phyloP scores from a whole-genome alignment of 2,888 invertebrate species.

The Paralinhomoeus sp. region DNA sequence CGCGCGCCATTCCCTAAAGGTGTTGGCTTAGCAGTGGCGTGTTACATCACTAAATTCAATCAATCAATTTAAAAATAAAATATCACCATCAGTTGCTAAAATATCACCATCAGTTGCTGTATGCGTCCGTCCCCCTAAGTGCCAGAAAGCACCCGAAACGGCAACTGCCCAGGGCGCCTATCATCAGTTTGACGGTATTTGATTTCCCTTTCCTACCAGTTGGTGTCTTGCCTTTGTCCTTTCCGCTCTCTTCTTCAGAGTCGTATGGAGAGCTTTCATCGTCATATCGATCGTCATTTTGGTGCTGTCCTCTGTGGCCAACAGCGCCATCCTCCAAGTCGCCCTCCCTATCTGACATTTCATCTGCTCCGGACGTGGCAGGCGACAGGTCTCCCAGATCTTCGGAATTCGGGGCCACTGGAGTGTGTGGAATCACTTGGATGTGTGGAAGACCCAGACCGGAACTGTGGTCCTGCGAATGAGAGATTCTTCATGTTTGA shows the following conservation, averaged over 20 bases:
- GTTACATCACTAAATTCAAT: too few species aligned
- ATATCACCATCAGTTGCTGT: too few species aligned
- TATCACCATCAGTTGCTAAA: too few species aligned
- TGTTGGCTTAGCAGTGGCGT: too few species aligned
- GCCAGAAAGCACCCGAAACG: too few species aligned
- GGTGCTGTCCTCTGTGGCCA: background rate
- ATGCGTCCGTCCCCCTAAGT: too few species aligned
- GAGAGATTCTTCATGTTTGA: too few species aligned
- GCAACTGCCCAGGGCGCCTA: too few species aligned
- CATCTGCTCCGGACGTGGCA: constrained; percentile 22
- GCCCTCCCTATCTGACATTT: constrained; percentile 16
- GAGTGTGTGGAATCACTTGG: constrained; percentile 23
- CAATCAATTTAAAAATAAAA: too few species aligned
- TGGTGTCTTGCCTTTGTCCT: background rate
- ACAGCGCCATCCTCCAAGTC: constrained; percentile 3
- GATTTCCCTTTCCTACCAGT: too few species aligned
- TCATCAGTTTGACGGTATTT: too few species aligned
- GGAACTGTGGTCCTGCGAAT: background rate
- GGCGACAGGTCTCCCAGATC: background rate
- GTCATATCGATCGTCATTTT: constrained; percentile 31
- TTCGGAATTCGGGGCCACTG: constrained; percentile 9
- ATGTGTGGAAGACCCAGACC: constrained; percentile 18
- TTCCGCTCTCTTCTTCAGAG: background rate
- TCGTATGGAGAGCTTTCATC: constrained; percentile 9
- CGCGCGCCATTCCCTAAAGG: too few species aligned